Conservation (phyloP, 2,113 vertebrate genomes). For the Hystrix brachyura region DNA sequence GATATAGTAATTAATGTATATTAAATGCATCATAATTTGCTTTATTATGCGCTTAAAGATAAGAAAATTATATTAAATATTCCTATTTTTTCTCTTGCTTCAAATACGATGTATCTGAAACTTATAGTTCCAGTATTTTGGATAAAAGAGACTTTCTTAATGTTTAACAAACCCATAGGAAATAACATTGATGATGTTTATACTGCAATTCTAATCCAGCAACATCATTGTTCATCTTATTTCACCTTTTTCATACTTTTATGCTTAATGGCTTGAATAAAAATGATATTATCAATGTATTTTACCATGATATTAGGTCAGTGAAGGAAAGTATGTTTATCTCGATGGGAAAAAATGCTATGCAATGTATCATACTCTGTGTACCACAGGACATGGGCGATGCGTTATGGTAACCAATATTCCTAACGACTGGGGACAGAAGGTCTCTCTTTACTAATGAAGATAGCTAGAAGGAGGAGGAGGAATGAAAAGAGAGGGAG, state of each 20-base stretch:
- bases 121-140: neutral
- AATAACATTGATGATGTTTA: slow-evolving; percentile 11
- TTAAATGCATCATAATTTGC: slow-evolving; percentile 41
- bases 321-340: neutral
- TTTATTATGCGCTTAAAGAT: slow-evolving; percentile 33
- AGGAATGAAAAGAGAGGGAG: accelerated
- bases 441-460: neutral
- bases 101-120: neutral
- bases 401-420: neutral
- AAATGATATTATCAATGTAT: neutral
- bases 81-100: slow-evolving; percentile 35
- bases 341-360: neutral
- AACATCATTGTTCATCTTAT: neutral
- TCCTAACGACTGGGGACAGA: neutral
- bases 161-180: neutral
- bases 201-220: neutral
- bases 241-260: neutral
- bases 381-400: no score
- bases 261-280: neutral
- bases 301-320: neutral
- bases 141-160: neutral
- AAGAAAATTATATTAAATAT: neutral
- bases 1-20: slow-evolving; percentile 59
- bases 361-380: neutral
- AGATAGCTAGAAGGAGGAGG: neutral